Evolutionary conservation across 2,113 vertebrate species (phyloP).

Genomic region (Callionymus lyra): DNA sequence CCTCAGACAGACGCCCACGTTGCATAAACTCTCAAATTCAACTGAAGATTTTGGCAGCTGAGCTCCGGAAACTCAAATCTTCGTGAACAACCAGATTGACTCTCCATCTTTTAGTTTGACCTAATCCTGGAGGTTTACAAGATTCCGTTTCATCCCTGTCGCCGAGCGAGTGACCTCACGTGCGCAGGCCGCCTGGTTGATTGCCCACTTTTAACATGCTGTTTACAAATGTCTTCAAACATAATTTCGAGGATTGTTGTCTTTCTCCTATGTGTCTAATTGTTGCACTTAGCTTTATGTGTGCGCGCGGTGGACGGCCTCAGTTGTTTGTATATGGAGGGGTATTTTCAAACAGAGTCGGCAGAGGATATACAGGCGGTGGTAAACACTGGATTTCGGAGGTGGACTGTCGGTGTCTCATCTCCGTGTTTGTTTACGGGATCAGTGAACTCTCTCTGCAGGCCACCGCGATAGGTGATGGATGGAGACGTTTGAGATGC

Average conservation of each 20-base stretch:
- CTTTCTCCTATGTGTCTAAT: slow-evolving; percentile 10
- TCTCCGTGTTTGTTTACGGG: slow-evolving; percentile 52
- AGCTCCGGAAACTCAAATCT: slow-evolving; percentile 2
- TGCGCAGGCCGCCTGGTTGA: slow-evolving; percentile 21
- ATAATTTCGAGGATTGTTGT: slow-evolving; percentile 19
- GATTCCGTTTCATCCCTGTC: slow-evolving; percentile 19
- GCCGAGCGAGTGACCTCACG: slow-evolving; percentile 20
- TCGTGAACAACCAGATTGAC: background rate
- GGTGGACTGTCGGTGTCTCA: slow-evolving; percentile 48
- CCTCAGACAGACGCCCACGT: slow-evolving; percentile 2
- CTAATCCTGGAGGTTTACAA: slow-evolving; percentile 23
- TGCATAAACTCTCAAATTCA: slow-evolving; percentile 1
- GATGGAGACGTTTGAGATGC: slow-evolving; percentile 31
- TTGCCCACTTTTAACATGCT: slow-evolving; percentile 21
- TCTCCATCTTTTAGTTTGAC: background rate
- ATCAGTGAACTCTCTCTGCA: slow-evolving; percentile 26
- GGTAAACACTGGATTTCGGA: slow-evolving; percentile 51
- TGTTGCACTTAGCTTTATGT: slow-evolving; percentile 10
- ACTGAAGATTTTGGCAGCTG: no score
- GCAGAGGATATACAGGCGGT: slow-evolving; percentile 51
- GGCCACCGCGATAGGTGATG: slow-evolving; percentile 39
- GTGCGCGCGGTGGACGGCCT: slow-evolving; percentile 12
- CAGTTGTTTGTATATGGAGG: slow-evolving; percentile 50
- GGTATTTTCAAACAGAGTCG: slow-evolving; percentile 55
- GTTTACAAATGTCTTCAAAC: slow-evolving; percentile 43